Evolutionary conservation across 2,797 vertebrate genomes (phyloP).

Genomic region (Taenioides sp.): DNA sequence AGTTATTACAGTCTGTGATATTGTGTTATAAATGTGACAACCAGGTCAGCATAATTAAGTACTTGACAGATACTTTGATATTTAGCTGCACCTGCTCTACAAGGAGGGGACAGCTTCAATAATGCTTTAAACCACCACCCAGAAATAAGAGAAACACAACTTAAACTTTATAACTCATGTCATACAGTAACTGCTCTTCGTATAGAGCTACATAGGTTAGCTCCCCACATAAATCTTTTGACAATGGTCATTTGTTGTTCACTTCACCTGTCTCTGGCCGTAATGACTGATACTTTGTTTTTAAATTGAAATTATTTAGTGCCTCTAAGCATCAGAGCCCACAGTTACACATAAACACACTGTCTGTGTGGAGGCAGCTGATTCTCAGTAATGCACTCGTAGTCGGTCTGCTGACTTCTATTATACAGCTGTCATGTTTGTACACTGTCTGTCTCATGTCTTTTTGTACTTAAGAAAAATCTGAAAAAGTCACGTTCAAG

Average conservation of each 20-base stretch:
- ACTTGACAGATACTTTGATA: too few species aligned
- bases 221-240: too few species aligned
- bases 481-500: too few species aligned
- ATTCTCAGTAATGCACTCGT: slow-evolving; percentile 55
- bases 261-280: not conserved
- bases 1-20: too few species aligned
- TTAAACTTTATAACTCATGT: too few species aligned
- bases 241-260: not conserved
- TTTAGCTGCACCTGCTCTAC: too few species aligned
- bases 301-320: not conserved
- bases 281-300: not conserved
- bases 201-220: too few species aligned
- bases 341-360: slow-evolving; percentile 1
- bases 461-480: slow-evolving; percentile 31
- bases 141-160: too few species aligned
- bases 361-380: slow-evolving; percentile 49
- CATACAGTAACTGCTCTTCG: too few species aligned
- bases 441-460: slow-evolving; percentile 18
- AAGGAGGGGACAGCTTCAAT: too few species aligned
- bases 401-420: slow-evolving; percentile 65
- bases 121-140: too few species aligned
- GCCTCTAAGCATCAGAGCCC: not conserved
- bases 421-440: slow-evolving; percentile 52
- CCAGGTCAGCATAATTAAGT: not conserved
- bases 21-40: not conserved